These are phyloP conservation scores for Pongo abelii DNA, from an alignment of 2,113 vertebrate genomes.

Conservation along the genomic window DNA sequence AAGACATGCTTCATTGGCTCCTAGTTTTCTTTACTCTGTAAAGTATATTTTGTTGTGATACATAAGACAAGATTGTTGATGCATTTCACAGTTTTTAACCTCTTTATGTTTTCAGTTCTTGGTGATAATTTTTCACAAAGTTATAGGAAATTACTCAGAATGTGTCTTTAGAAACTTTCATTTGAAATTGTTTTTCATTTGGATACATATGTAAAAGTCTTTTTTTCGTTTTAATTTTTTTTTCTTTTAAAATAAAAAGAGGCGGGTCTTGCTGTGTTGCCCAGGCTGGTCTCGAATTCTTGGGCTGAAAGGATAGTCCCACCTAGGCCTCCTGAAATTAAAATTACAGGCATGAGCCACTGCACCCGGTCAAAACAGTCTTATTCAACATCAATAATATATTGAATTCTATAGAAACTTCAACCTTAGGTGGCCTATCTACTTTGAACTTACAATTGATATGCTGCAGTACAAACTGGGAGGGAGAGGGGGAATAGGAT, in stretches of 20 bases:
- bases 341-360: no score
- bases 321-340: no score
- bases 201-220: background rate
- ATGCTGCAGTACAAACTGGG: background rate
- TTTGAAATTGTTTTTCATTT: constrained; percentile 33
- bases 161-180: background rate
- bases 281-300: no score
- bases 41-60: background rate
- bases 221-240: background rate
- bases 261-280: no score
- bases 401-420: background rate
- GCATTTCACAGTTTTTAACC: background rate
- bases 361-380: background rate
- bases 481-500: background rate
- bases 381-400: background rate
- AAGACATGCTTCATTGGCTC: background rate
- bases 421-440: background rate
- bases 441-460: background rate
- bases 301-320: no score
- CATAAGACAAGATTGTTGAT: background rate
- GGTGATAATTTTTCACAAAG: background rate
- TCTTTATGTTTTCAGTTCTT: background rate
- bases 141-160: background rate
- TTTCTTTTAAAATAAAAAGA: no score
- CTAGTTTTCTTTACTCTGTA: background rate